These are phyloP conservation scores for Druon quercuslanigerum DNA, from an alignment of 1,140 invertebrate genomes.

Conservation along the genomic window DNA sequence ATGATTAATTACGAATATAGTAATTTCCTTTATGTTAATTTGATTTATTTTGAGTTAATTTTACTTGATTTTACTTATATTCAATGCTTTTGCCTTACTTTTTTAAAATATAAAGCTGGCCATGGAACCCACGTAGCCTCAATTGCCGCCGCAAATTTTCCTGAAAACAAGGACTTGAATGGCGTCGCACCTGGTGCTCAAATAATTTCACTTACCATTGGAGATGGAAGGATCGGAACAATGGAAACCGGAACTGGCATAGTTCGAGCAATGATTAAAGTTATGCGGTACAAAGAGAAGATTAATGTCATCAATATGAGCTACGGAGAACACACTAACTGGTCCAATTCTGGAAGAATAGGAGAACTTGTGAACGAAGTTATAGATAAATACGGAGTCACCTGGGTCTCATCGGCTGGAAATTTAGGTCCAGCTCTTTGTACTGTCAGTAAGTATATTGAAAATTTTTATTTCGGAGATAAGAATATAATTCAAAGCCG, in stretches of 20 bases:
- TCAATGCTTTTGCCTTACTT: not conserved
- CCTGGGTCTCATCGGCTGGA: constrained; percentile 94
- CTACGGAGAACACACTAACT: constrained; percentile 96
- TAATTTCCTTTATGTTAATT: not conserved
- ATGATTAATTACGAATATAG: too few species aligned
- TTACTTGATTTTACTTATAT: too few species aligned
- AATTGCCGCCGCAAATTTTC: constrained; percentile 95
- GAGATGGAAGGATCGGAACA: constrained; percentile 89
- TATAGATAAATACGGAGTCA: constrained; percentile 93
- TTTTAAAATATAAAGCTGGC: constrained; percentile 79
- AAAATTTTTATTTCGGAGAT: too few species aligned
- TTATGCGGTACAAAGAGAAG: constrained; percentile 82
- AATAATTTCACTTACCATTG: constrained; percentile 94
- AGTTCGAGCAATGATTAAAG: constrained; percentile 91
- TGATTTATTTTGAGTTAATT: constrained; percentile 23
- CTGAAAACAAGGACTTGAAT: constrained; percentile 91
- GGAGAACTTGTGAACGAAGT: constrained; percentile 92
- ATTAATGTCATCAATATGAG: constrained; percentile 98
- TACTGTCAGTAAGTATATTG: constrained; percentile 81
- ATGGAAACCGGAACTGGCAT: constrained; percentile 98
- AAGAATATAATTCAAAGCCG: too few species aligned
- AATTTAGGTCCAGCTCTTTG: constrained; percentile 96
- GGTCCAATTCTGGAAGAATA: constrained; percentile 90
- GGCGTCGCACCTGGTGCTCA: constrained; percentile 98
- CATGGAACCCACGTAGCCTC: constrained; percentile 98